A percentile compares a stretch with the other conserved stretches of the same genome.
phyloP scores from a whole-genome alignment of 2,888 invertebrate genomes.

The Catocala sponsa region DNA sequence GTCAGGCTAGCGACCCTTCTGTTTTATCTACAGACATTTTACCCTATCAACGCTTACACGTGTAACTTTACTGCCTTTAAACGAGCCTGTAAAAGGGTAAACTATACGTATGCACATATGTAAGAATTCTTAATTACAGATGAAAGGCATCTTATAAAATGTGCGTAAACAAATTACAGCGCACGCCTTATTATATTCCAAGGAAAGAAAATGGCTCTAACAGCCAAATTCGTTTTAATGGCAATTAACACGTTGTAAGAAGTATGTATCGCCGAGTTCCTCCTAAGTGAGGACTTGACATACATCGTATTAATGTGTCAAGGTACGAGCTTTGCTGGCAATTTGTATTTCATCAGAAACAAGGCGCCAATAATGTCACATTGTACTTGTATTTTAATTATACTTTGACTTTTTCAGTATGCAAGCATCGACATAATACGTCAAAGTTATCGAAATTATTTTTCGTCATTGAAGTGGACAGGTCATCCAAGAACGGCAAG shows the following conservation, averaged over 20 bases:
- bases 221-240: conserved; percentile 16
- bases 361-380: no score
- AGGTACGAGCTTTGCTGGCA: not conserved
- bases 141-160: conserved; percentile 26
- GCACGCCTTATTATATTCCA: conserved; percentile 19
- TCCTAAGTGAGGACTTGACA: conserved; percentile 1
- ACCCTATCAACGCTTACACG: conserved; percentile 21
- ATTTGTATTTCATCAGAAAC: not conserved
- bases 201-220: conserved; percentile 16
- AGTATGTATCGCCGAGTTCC: not conserved
- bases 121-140: conserved; percentile 27
- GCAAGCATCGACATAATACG: no score
- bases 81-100: conserved; percentile 20
- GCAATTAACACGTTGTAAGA: conserved; percentile 18
- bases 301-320: not conserved
- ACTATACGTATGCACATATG: conserved; percentile 13
- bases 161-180: conserved; percentile 18
- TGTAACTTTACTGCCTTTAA: conserved; percentile 23
- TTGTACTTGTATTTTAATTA: no score
- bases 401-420: no score
- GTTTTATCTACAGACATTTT: conserved; percentile 24
- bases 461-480: no score
- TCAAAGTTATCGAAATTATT: no score
- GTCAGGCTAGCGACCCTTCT: conserved; percentile 14
- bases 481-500: no score